Evolutionary conservation across 2,888 invertebrate genomes (phyloP), one percentile per base, ranked within the genome.

Genomic region (Spialia ferax): DNA sequence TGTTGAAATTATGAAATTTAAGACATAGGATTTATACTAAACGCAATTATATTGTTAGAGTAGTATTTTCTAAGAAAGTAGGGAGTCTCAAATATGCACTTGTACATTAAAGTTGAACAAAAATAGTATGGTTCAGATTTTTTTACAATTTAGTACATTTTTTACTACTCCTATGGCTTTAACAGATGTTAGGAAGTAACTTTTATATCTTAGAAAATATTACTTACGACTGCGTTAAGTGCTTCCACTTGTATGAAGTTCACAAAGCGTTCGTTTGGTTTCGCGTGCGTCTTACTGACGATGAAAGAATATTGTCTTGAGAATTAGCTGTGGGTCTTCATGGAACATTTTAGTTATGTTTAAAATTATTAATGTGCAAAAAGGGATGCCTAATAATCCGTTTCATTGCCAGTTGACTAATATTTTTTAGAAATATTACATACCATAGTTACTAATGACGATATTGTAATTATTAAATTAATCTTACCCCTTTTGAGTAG

Each of bases 231-330:
- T 48, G 57, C 32, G 56, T 64, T 57, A 23, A 57, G 57, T 45
- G 64, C 64, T 64, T 64, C 64, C 64, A 64, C 64, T 56, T 56
- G 56, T 64, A 64, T 50, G 57, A 57, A 35, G 13, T 22, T 61
- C 26, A 45, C 15, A 29, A 29, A 32, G 48, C 32, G 48, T 64
- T 64, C 8, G 42, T 55, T 48, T 56, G n/a, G 13, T 60, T 29
- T 56, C 45, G 63, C 45, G 56, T 42, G 63, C 55, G 62, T 52
- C 23, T 8, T 5, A n/a, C n/a, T 22, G 23, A 26, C 13, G 38
- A 18, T 15, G 23, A 45, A 18, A 13, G 29, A 50, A 45, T 15
- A 50, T 32, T 63, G 26, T 20, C 13, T 18, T 8, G n/a, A n/a
- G 54, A 26, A 18, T 6, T 13, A 5, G 13, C 63, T 63, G 35